phyloP scores from a whole-genome alignment of 1,140 invertebrate genomes.

The Phocides pigmalion region DNA sequence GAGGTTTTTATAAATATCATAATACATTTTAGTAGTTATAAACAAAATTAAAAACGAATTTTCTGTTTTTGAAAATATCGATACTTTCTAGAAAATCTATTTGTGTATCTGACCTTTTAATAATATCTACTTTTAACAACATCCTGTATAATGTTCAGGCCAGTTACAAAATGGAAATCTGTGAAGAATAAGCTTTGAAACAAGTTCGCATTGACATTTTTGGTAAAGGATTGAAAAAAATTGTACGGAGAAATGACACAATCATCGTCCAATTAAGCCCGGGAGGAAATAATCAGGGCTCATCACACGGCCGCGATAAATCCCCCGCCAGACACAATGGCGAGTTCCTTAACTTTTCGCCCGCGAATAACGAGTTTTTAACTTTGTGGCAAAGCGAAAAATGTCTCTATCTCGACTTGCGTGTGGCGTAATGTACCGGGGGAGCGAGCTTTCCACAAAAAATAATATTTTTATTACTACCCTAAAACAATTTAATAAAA shows the following conservation, averaged over 20 bases:
- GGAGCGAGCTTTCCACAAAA: background rate
- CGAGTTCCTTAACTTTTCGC: conserved; percentile 72
- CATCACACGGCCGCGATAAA: conserved; percentile 59
- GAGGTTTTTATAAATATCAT: too few relatives aligned
- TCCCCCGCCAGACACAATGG: conserved; percentile 69
- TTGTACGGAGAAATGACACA: conserved; percentile 35
- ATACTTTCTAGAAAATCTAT: background rate
- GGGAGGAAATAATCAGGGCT: conserved; percentile 47
- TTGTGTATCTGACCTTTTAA: background rate
- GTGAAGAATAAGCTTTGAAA: background rate
- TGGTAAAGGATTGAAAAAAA: conserved; percentile 23
- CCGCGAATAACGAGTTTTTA: conserved; percentile 81
- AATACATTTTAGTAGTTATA: too few relatives aligned
- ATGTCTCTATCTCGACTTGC: conserved; percentile 69
- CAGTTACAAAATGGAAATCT: background rate
- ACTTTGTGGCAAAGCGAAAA: conserved; percentile 81
- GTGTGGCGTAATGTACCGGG: conserved; percentile 27
- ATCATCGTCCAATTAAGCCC: conserved; percentile 46
- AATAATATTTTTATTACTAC: too few relatives aligned
- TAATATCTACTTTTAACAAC: background rate
- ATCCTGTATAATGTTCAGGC: background rate
- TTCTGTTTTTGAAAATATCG: too few relatives aligned
- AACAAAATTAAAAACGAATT: too few relatives aligned
- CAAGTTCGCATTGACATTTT: background rate
- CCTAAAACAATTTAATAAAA: too few relatives aligned